phyloP scores from a whole-genome alignment of 2,113 vertebrate genomes.

The Zosterops borbonicus region DNA sequence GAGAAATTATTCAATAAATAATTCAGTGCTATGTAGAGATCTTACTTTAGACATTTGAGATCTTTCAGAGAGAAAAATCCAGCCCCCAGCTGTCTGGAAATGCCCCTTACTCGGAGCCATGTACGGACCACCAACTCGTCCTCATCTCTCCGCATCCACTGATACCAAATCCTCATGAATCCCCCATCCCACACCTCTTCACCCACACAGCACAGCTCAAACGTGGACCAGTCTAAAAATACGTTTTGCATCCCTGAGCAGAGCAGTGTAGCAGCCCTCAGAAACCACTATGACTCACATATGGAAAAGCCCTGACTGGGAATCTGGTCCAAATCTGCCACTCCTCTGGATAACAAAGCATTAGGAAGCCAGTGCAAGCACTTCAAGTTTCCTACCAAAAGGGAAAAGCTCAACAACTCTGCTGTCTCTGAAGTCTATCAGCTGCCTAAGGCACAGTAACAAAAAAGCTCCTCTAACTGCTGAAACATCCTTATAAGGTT shows the following conservation, averaged over 20 bases:
- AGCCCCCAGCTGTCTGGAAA: neutral
- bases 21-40: neutral
- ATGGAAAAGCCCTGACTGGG: neutral
- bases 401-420: neutral
- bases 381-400: neutral
- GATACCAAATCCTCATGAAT: neutral
- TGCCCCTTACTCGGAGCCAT: fast-evolving
- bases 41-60: neutral
- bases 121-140: fast-evolving
- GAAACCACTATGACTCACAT: neutral
- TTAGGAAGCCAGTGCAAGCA: neutral
- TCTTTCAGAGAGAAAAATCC: neutral
- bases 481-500: neutral
- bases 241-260: neutral
- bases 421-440: neutral
- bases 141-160: neutral
- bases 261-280: fast-evolving
- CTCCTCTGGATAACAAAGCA: neutral
- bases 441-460: neutral
- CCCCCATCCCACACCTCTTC: neutral
- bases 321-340: neutral
- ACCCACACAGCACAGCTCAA: neutral
- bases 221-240: neutral
- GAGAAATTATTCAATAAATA: slow-evolving; percentile 19
- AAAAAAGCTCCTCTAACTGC: neutral